Percentiles rank a stretch among this genome's conserved stretches.
Evolutionary conservation across 2,888 invertebrate genomes (phyloP).

Genomic region (Cylindroiulus punctatus): DNA sequence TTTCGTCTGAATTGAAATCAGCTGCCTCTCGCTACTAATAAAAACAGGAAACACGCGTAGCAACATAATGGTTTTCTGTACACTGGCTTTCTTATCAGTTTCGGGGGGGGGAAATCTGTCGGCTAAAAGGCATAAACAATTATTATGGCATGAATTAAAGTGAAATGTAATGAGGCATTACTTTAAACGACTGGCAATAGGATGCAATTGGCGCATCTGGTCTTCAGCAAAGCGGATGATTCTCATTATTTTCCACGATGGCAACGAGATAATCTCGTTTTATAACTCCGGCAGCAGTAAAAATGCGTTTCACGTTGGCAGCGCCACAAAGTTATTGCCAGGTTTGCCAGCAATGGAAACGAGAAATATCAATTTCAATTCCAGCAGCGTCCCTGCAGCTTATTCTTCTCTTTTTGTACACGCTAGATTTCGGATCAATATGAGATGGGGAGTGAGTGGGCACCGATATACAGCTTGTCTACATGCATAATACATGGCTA

Average conservation of each 20-base stretch:
- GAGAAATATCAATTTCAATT: constrained; percentile 25
- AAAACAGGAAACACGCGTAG: constrained; percentile 17
- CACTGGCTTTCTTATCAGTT: not conserved
- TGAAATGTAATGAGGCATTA: constrained; percentile 36
- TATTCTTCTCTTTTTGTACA: not conserved
- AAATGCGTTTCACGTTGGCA: constrained; percentile 5
- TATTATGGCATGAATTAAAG: constrained; percentile 34
- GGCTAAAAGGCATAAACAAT: constrained; percentile 34
- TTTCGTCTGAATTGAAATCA: not conserved
- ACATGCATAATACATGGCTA: constrained; percentile 42
- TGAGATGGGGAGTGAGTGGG: not conserved
- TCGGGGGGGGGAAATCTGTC: not conserved
- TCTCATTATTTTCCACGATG: constrained; percentile 36
- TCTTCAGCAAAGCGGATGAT: constrained; percentile 34
- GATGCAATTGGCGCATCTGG: constrained; percentile 31
- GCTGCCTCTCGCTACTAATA: not conserved
- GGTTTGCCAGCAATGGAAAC: not conserved
- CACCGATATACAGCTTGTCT: not conserved
- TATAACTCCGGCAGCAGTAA: constrained; percentile 3
- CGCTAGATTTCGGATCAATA: not conserved
- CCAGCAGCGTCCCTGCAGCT: not conserved
- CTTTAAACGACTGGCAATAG: constrained; percentile 33
- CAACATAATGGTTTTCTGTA: constrained; percentile 13
- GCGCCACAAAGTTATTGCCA: not conserved
- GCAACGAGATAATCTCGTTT: constrained; percentile 26